Base-by-base conservation (phyloP, 2,888 invertebrate species). In the Polydrusus tereticollis region DNA sequence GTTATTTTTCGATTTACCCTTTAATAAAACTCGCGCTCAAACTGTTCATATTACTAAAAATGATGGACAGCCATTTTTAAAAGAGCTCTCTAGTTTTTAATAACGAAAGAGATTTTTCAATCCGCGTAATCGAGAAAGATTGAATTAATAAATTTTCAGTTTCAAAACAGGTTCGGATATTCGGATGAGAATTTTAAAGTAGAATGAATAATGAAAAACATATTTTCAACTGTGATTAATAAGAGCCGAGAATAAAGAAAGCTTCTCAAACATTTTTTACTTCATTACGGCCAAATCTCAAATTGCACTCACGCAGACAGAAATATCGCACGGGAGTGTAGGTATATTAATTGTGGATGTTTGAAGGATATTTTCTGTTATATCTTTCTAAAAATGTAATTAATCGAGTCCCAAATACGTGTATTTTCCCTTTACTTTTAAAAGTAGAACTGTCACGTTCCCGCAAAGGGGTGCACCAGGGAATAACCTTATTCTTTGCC, bases 71-170 rank as follows among this genome's bases (percentile, higher is more conserved):
- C 21, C 26, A 55, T 29, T 29, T 55, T 14, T 10, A 55, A 29
- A 55, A 29, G 29, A 55, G 29, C 52, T 55, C 52, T 55, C 29
- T 2, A 55, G 29, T 55, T 55, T 52, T 55, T 29, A 55, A 55
- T 29, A 55, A 29, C 16, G 16, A 55, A 55, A 55, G 12, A 55
- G 52, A 23, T 47, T 21, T 47, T 47, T 47, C 47, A n/a, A n/a
- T 21, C n/a, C n/a, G 23, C n/a, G n/a, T n/a, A 47, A 47, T 47
- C 21, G n/a, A 10, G 7, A 20, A 10, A 45, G 45, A 45, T 45
- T 47, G 2, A 21, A 23, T 47, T 23, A 43, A 18, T 45, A 45
- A 45, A 18, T 43, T 43, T 43, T 43, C 18, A 16, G 43, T 43
- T 18, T 43, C 18, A 18, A 43, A 45, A 45, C 12, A 45, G 20